Evolutionary conservation across 1,140 invertebrate species (phyloP).

Genomic region (Apis dorsata): DNA sequence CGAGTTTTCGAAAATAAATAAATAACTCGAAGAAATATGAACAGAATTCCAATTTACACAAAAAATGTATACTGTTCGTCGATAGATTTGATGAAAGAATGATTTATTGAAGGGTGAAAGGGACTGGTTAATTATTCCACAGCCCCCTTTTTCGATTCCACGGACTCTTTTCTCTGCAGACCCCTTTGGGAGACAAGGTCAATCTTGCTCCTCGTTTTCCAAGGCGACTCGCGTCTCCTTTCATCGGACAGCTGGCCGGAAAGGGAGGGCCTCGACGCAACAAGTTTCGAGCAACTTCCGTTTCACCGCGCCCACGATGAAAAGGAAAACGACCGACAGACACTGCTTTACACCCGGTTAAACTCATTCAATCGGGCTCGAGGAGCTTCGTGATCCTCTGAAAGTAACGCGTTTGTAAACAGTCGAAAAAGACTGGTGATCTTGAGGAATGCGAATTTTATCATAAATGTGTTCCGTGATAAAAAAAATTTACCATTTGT

Average conservation of each 20-base stretch:
- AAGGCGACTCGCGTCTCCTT: not conserved
- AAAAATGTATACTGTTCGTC: too few relatives aligned
- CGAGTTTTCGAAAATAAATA: not conserved
- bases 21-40: too few relatives aligned
- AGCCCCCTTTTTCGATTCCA: not conserved
- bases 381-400: not conserved
- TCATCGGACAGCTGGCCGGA: not conserved
- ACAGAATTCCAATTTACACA: too few relatives aligned
- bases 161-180: too few relatives aligned
- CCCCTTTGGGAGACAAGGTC: not conserved
- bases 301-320: constrained; percentile 43
- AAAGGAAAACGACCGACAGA: constrained; percentile 46
- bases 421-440: not conserved
- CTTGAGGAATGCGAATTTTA: not conserved
- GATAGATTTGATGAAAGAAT: too few relatives aligned
- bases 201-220: not conserved
- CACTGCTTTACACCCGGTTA: constrained; percentile 47
- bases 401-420: not conserved
- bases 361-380: constrained; percentile 37
- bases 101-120: not conserved
- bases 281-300: constrained; percentile 49
- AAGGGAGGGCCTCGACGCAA: constrained; percentile 28
- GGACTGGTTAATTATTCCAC: not conserved
- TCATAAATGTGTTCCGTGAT: not conserved
- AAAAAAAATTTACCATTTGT: too few relatives aligned